Evolutionary conservation across 2,797 vertebrate species (phyloP), one percentile per base, ranked within the genome.

Genomic region (Salarias fasciatus): DNA sequence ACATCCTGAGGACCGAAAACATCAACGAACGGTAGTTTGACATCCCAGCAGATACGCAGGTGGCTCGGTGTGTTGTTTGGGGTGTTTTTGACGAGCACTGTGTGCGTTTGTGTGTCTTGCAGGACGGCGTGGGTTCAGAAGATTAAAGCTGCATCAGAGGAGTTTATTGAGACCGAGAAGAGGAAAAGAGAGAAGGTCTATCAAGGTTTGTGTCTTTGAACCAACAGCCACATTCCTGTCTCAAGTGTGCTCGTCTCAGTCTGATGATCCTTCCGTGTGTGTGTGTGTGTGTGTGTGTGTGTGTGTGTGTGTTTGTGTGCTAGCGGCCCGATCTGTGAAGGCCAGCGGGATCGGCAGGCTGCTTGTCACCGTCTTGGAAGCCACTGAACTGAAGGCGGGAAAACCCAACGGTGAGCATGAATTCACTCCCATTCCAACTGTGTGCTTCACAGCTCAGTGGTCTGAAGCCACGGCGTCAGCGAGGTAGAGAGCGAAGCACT

Each of bases 61-160:
- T 18, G 2, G 18, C 18, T 24, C 24, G 18, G 24, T 2, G 18
- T 3, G 18, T 18, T 24, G 18, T 24, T 3, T 24, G 18, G 24
- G 24, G 18, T 24, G 18, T 24, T 24, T 24, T 3, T 36, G 11
- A 52, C 5, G 1, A 8, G 2, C 24, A 0, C 28, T 64, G 43
- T 35, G n/a, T 18, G 18, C 24, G 2, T 24, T 3, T 24, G 18
- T 24, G 18, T 18, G 3, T 61, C 61, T 31, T 1, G 0, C 8
- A 99, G 97, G 80, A 96, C 96, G 2, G 92, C 95, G 30, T 99
- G 98, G 98, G 96, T 98, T 59, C 98, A 99, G 91, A 99, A 97
- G 82, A 96, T 99, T 88, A 99, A 99, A 91, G 93, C 92, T 0
- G 95, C 96, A 0, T 99, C 97, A 0, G 98, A 99, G 84, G 92